Conservation (phyloP, 2,888 invertebrate genomes). For the Drosophila subquinaria region DNA sequence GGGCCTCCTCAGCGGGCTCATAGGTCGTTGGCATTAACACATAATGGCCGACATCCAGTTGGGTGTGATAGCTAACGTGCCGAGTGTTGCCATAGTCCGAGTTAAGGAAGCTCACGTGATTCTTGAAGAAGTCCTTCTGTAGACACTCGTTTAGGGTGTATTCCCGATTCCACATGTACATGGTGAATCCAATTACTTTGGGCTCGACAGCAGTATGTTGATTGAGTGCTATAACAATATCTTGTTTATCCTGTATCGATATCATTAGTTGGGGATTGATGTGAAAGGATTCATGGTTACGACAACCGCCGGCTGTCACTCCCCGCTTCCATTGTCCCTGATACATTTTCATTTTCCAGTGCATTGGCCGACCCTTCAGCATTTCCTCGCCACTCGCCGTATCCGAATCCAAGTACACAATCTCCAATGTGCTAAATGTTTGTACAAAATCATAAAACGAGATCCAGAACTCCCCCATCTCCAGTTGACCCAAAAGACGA, state of each 20-base stretch:
- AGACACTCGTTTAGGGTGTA: conserved; percentile 89
- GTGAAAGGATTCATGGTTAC: conserved; percentile 96
- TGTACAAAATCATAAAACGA: conserved; percentile 93
- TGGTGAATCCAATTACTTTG: conserved; percentile 96
- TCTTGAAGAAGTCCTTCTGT: conserved; percentile 92
- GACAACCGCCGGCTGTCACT: conserved; percentile 95
- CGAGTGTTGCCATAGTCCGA: conserved; percentile 96
- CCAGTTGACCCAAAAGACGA: conserved; percentile 88
- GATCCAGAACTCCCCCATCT: conserved; percentile 93
- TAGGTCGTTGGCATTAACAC: conserved; percentile 95
- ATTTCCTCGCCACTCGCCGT: conserved; percentile 94
- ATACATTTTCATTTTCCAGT: conserved; percentile 95
- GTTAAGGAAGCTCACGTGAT: conserved; percentile 93
- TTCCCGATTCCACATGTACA: conserved; percentile 87
- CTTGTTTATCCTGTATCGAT: conserved; percentile 91
- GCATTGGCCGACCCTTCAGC: conserved; percentile 89
- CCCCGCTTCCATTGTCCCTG: conserved; percentile 95
- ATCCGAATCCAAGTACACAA: conserved; percentile 94
- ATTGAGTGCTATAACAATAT: conserved; percentile 93
- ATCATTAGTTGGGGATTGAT: conserved; percentile 96
- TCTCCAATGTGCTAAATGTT: conserved; percentile 93
- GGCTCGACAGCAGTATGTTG: conserved; percentile 97
- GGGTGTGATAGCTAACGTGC: conserved; percentile 93
- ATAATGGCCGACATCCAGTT: conserved; percentile 92
- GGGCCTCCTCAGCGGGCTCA: conserved; percentile 95